Evolutionary conservation across 2,797 vertebrate genomes (phyloP), one percentile per base, ranked within the genome.

Genomic region (Pipistrellus kuhlii): DNA sequence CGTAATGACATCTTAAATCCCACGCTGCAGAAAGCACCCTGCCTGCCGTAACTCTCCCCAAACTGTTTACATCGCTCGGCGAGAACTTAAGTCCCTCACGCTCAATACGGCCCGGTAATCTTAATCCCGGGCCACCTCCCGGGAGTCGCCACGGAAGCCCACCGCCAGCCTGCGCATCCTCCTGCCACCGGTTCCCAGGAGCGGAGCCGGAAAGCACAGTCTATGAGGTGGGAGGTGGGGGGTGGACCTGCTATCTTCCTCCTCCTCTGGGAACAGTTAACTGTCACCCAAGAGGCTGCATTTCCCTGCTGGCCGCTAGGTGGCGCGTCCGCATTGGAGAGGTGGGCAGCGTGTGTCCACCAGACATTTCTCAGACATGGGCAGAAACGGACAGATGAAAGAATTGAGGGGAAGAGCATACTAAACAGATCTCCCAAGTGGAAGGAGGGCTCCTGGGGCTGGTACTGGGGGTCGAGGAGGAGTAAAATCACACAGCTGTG

Each of bases 241-340:
- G 73, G 73, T n/a, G 17, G 30, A 8, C 8, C 20, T 3, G 15
- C 41, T 9, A 2, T 46, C 62, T 20, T 41, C 21, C 86, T 38
- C 38, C 38, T 38, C 38, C 38, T 44, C 44, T 10, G 17, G 55
- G 73, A 32, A 2, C 25, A 0, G 44, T 41, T 25, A 87, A 23
- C 30, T 18, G 44, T n/a, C 38, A 27, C 14, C 0, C 3, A 62
- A 72, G n/a, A 51, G 23, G 68, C 87, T 41, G 73, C 14, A 55
- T 82, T 85, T 87, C 77, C 46, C 2, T 20, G 44, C 23, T 17
- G 44, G 62, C 96, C 97, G 80, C 97, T 96, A 97, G 96, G 76
- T 94, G 95, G 95, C 91, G 71, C 62, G 77, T 73, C 9, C 0
- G 76, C 77, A 80, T 25, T 88, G 68, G 75, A 32, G 71, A 91